These are phyloP conservation scores for Pterocles burchelli DNA, from an alignment of 2,113 vertebrate genomes.

Conservation along the genomic window DNA sequence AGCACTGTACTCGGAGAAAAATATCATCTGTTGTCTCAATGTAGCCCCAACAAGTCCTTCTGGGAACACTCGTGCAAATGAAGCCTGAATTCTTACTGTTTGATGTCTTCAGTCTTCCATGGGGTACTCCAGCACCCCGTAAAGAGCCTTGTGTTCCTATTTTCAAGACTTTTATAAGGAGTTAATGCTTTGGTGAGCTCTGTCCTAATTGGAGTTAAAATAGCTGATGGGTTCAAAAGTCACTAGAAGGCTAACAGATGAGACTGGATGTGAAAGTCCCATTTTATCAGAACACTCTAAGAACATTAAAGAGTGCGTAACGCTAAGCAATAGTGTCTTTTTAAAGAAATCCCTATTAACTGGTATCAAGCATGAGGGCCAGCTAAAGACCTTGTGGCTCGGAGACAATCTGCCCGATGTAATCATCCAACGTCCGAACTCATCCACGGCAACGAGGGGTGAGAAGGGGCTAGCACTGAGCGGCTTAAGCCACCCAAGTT, in stretches of 20 bases:
- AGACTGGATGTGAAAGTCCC: background rate
- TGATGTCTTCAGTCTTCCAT: background rate
- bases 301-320: background rate
- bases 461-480: background rate
- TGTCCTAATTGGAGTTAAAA: background rate
- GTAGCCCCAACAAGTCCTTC: background rate
- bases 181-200: background rate
- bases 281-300: background rate
- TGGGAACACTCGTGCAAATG: background rate
- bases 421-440: background rate
- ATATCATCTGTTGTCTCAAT: background rate
- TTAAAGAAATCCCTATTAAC: background rate
- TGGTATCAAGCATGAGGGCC: fast-evolving
- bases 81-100: background rate
- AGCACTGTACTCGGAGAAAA: background rate
- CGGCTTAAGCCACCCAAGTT: background rate
- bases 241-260: background rate
- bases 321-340: background rate
- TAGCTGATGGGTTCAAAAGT: background rate
- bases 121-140: background rate
- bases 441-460: background rate
- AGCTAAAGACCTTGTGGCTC: background rate
- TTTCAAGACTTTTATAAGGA: background rate
- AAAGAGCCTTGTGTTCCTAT: background rate
- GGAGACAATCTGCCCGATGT: background rate